phyloP scores from a whole-genome alignment of 2,797 vertebrate species.

The Brachyrhaphis roseni region DNA sequence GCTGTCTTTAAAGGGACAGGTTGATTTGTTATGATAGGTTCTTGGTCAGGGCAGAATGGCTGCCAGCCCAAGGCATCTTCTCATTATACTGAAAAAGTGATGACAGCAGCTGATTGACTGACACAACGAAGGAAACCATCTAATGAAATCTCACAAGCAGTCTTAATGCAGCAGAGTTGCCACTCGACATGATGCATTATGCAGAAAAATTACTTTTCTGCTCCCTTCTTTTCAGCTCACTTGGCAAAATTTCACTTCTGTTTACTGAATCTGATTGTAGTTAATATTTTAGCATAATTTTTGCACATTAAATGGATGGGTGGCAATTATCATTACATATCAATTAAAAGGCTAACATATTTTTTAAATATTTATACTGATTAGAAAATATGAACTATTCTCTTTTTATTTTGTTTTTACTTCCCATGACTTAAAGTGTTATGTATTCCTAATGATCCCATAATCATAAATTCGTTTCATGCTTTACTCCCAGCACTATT shows the following conservation, averaged over 20 bases:
- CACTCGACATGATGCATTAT: background rate
- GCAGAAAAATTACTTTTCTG: slow-evolving; percentile 6
- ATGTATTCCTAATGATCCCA: slow-evolving; percentile 1
- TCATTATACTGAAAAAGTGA: slow-evolving; percentile 58
- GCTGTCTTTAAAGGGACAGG: slow-evolving; percentile 39
- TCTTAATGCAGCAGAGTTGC: slow-evolving; percentile 11
- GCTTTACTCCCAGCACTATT: background rate
- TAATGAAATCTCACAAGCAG: slow-evolving; percentile 12
- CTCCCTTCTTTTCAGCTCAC: background rate
- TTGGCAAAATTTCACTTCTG: background rate
- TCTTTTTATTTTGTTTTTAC: background rate
- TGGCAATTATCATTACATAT: background rate
- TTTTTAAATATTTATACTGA: background rate
- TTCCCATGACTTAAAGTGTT: background rate
- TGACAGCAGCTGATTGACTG: slow-evolving; percentile 50
- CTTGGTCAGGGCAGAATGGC: slow-evolving; percentile 61
- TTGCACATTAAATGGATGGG: background rate
- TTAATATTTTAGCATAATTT: background rate
- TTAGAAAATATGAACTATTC: background rate
- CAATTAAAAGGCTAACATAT: background rate
- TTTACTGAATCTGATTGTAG: background rate
- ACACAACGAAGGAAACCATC: slow-evolving; percentile 21
- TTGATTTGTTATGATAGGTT: slow-evolving; percentile 67
- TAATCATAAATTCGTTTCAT: slow-evolving; percentile 6
- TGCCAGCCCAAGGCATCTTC: slow-evolving; percentile 49